Conservation (phyloP, 1,140 invertebrate genomes). For the Heliconius nattereri region DNA sequence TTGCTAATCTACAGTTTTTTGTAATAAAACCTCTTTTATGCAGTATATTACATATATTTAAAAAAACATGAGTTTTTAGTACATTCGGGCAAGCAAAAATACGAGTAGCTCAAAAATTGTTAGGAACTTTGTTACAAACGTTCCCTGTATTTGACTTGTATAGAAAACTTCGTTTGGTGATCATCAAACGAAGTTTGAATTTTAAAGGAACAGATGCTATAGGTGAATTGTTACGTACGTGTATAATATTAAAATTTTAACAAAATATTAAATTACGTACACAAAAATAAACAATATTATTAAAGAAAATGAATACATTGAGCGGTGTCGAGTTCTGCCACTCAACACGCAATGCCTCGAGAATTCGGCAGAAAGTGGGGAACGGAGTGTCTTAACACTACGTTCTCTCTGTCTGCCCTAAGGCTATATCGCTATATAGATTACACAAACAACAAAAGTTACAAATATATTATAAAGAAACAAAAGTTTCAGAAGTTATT, state of each 20-base stretch:
- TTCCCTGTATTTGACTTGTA: conserved; percentile 3
- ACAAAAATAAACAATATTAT: too few relatives aligned
- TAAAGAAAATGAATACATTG: too few relatives aligned
- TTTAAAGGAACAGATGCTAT: not conserved
- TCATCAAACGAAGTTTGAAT: too few relatives aligned
- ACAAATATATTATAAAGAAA: not conserved
- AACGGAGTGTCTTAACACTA: too few relatives aligned
- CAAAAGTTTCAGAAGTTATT: not conserved
- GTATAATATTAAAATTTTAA: too few relatives aligned
- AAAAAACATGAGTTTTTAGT: not conserved
- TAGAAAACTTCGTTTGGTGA: not conserved
- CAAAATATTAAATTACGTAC: too few relatives aligned
- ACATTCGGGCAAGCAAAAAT: not conserved
- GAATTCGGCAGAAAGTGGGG: too few relatives aligned
- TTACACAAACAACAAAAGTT: too few relatives aligned
- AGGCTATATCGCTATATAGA: too few relatives aligned
- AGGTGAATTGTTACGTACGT: not conserved
- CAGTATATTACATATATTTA: not conserved
- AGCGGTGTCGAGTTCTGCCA: too few relatives aligned
- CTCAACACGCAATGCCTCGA: too few relatives aligned
- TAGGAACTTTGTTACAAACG: not conserved
- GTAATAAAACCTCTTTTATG: not conserved
- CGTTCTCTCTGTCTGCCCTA: too few relatives aligned
- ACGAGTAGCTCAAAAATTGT: not conserved
- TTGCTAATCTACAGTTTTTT: not conserved